A percentile compares a stretch with the other conserved stretches of the same genome.
Conservation (phyloP, 2,113 vertebrate species). For the Cromileptes altivelis region DNA sequence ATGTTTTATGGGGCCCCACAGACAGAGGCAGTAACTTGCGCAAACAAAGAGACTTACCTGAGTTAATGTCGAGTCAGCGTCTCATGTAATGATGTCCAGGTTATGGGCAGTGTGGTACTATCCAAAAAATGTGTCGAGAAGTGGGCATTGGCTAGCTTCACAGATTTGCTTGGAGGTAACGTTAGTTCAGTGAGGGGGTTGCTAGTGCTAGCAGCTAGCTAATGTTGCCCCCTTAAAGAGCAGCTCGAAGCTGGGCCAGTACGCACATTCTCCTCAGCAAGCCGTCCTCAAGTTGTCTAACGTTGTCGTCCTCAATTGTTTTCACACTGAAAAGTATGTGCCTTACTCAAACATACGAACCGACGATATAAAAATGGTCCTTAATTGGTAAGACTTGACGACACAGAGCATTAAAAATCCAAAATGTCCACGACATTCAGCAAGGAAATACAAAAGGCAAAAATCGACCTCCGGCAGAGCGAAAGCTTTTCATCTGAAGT, state of each 20-base stretch:
- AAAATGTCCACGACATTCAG: slow-evolving; percentile 83
- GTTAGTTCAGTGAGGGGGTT: slow-evolving; percentile 9
- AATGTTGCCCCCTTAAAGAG: slow-evolving; percentile 60
- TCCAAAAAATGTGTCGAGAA: background rate
- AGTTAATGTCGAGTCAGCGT: slow-evolving; percentile 15
- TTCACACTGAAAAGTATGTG: slow-evolving; percentile 23
- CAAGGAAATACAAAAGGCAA: slow-evolving; percentile 81
- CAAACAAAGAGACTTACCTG: slow-evolving; percentile 71
- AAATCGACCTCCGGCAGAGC: slow-evolving; percentile 72
- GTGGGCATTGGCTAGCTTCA: slow-evolving; percentile 34
- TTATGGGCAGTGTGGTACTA: background rate
- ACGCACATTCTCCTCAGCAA: slow-evolving; percentile 48
- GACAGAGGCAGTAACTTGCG: background rate
- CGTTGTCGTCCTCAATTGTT: slow-evolving; percentile 22
- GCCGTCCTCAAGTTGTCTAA: slow-evolving; percentile 61
- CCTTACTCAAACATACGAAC: background rate
- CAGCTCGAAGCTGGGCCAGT: slow-evolving; percentile 57
- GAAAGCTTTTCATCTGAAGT: slow-evolving; percentile 55
- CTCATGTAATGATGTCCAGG: slow-evolving; percentile 39
- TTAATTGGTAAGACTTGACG: slow-evolving; percentile 8
- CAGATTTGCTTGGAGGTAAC: background rate
- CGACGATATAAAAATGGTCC: background rate
- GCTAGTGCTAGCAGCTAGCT: slow-evolving; percentile 72
- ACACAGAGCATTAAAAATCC: slow-evolving; percentile 66
- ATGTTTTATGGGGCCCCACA: slow-evolving; percentile 42